phyloP scores from a whole-genome alignment of 2,888 invertebrate genomes.

The Oxycera nigricornis region DNA sequence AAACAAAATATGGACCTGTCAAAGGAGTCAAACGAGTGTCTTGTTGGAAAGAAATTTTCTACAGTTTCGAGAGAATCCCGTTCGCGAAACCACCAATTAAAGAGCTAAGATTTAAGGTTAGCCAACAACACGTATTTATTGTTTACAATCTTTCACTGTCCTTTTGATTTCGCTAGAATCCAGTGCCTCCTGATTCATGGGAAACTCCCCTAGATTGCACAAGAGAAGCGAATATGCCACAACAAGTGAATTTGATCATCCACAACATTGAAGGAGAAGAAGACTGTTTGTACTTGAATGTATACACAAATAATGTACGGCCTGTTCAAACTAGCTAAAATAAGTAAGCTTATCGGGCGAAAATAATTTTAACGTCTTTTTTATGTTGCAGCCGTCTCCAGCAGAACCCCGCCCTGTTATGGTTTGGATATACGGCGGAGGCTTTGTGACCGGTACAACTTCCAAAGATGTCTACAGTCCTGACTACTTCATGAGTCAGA shows the following conservation, averaged over 20 bases:
- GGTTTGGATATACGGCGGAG: conserved; percentile 65
- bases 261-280: conserved; percentile 13
- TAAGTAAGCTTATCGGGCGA: background rate
- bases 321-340: background rate
- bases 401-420: conserved; percentile 56
- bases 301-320: conserved; percentile 35
- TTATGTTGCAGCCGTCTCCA: conserved; percentile 7
- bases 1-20: conserved; percentile 57
- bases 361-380: too few relatives aligned
- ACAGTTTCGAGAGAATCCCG: conserved; percentile 59
- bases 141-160: background rate
- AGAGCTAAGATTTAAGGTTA: conserved; percentile 52
- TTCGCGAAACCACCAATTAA: conserved; percentile 59
- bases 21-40: conserved; percentile 58
- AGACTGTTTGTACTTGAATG: conserved; percentile 35
- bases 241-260: conserved; percentile 6
- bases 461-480: conserved; percentile 61
- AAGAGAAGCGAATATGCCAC: conserved; percentile 12
- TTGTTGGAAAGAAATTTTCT: conserved; percentile 56
- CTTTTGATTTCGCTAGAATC: background rate
- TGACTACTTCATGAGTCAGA: conserved; percentile 62
- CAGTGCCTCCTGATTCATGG: conserved; percentile 28
- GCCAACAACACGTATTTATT: background rate
- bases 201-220: conserved; percentile 17
- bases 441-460: conserved; percentile 62